Evolutionary conservation across 1,140 invertebrate genomes (phyloP), one percentile per base, ranked within the genome.

Genomic region (Pomacea maculata): DNA sequence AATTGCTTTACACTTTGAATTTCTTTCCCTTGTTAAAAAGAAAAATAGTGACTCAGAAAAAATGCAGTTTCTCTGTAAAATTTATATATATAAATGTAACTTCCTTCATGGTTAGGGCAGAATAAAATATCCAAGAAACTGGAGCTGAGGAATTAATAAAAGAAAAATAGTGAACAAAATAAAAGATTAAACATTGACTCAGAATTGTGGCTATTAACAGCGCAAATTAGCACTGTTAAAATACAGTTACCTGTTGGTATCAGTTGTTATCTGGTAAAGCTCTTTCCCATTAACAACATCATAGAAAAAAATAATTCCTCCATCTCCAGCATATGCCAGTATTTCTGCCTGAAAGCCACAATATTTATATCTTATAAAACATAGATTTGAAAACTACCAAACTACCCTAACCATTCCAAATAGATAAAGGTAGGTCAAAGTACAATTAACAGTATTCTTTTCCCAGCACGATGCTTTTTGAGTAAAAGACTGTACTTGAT

Each of bases 301-400:
- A 57, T 83, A 54, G 67, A 86, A 83, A n/a, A 74, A 68, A 15
- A 86, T 54, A 21, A 25, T n/a, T 1, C 81, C 80, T 25, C 83
- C 81, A 79, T 84, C 85, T 29, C 85, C 85, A 61, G 80, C 84
- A 80, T 80, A 86, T 34, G 75, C 83, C 52, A 82, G 65, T 25
- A 82, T n/a, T 19, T 79, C 65, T 68, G 83, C 78, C 85, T 86
- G 64, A 54, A 79, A 81, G 52, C 10, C 34, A 73, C 17, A 73
- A 25, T 34, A 52, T 11, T 73, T 45, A 73, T 73, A 25, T 19
- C 34, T 29, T 9, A 54, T 17, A 57, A 19, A 57, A 64, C 74
- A 63, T 61, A 75, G 55, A 75, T 29, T 63, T 55, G 61, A 57
- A 64, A 29, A 75, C 55, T 4, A 14, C 61, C 21, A 34, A 64